phyloP scores from a whole-genome alignment of 2,797 vertebrate species.

The Gallirallus australis region DNA sequence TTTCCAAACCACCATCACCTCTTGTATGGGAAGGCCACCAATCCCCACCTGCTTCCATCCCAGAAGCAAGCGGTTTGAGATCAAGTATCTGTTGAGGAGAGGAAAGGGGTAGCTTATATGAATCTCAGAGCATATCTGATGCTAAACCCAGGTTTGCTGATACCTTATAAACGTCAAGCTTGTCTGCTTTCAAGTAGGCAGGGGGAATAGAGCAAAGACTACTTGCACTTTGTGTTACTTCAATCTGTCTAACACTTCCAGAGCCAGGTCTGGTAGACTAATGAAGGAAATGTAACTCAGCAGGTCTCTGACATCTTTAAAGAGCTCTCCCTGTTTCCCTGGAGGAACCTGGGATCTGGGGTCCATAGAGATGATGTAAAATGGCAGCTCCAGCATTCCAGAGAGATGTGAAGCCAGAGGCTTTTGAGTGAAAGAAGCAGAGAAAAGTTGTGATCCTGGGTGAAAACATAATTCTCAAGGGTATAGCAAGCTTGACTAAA shows the following conservation, averaged over 20 bases:
- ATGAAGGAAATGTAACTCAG: constrained; percentile 16
- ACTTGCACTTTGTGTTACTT: background rate
- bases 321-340: background rate
- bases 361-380: background rate
- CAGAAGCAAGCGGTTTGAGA: background rate
- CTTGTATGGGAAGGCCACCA: background rate
- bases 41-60: background rate
- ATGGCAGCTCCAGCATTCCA: background rate
- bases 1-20: background rate
- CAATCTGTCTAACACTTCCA: background rate
- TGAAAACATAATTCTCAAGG: background rate
- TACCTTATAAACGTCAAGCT: constrained; percentile 3
- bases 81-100: background rate
- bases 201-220: background rate
- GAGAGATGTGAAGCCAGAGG: background rate
- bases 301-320: background rate
- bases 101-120: background rate
- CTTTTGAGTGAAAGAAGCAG: background rate
- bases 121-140: background rate
- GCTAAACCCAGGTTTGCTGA: background rate
- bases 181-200: background rate
- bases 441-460: background rate
- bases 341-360: background rate
- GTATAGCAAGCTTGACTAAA: background rate
- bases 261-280: background rate